These are phyloP conservation scores for Oxyura jamaicensis DNA, from an alignment of 2,113 vertebrate genomes.

Conservation along the genomic window DNA sequence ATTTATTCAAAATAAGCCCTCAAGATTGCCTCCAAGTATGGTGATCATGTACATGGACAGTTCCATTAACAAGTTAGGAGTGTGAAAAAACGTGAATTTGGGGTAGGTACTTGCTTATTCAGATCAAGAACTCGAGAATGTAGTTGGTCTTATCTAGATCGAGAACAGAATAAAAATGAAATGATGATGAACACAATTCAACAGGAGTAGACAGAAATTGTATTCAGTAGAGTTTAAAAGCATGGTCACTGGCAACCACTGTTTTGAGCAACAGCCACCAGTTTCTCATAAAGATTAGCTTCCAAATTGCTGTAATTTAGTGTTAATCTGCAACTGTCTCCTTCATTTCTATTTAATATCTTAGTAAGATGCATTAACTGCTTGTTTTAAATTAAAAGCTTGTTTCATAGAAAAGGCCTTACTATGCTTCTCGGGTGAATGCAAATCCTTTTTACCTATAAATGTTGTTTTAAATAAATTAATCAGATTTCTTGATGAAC, in stretches of 20 bases:
- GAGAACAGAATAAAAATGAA: background rate
- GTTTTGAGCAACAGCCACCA: background rate
- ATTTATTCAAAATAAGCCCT: background rate
- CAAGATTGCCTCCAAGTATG: background rate
- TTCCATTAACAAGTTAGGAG: background rate
- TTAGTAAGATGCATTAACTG: background rate
- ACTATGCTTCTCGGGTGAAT: background rate
- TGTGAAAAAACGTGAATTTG: background rate
- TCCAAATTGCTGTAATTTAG: background rate
- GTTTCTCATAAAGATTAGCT: background rate
- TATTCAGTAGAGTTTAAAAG: background rate
- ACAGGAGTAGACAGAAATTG: background rate
- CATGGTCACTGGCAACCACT: background rate
- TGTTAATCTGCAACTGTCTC: background rate
- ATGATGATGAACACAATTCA: background rate
- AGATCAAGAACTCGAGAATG: background rate
- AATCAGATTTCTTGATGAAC: background rate
- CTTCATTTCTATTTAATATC: background rate
- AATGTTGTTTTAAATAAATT: background rate
- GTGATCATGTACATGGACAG: fast-evolving
- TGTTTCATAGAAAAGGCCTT: background rate
- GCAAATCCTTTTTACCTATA: background rate
- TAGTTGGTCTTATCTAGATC: background rate
- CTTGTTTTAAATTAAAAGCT: background rate
- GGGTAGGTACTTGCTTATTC: background rate